Evolutionary conservation across 2,888 invertebrate species (phyloP).

Genomic region (Rhimphoctona megacephalus): DNA sequence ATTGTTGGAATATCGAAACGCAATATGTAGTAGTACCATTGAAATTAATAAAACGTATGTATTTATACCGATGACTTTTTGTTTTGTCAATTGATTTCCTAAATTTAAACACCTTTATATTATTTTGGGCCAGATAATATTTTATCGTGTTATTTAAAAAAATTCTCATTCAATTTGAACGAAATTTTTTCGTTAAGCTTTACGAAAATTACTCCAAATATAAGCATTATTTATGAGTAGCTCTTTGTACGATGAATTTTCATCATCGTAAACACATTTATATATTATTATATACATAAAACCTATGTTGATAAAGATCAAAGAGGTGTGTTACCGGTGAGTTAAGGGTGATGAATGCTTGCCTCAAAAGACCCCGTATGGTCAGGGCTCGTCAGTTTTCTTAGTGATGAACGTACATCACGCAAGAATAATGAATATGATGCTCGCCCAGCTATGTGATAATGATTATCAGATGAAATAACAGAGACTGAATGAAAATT

Average conservation of each 20-base stretch:
- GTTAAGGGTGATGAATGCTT: slow-evolving; percentile 56
- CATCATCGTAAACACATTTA: neutral
- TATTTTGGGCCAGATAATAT: neutral
- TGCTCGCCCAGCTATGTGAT: slow-evolving; percentile 39
- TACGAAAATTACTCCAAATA: neutral
- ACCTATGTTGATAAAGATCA: slow-evolving; percentile 50
- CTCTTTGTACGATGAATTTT: slow-evolving; percentile 5
- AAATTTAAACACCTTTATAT: neutral
- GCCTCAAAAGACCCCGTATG: slow-evolving; percentile 31
- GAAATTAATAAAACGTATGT: neutral
- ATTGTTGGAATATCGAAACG: neutral
- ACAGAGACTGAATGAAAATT: slow-evolving; percentile 49
- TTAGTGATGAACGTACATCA: slow-evolving; percentile 56
- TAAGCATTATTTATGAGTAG: neutral
- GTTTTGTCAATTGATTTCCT: neutral
- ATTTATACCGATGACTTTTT: neutral
- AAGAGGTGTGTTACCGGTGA: slow-evolving; percentile 49
- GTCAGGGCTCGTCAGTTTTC: slow-evolving; percentile 51
- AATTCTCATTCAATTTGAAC: neutral
- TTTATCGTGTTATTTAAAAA: neutral
- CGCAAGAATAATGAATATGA: slow-evolving; percentile 64
- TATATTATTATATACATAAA: slow-evolving; percentile 6
- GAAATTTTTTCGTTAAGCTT: neutral
- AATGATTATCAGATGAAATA: slow-evolving; percentile 64
- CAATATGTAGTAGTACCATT: neutral